Evolutionary conservation across 2,797 vertebrate genomes (phyloP).

Genomic region (Gymnodraco acuticeps): DNA sequence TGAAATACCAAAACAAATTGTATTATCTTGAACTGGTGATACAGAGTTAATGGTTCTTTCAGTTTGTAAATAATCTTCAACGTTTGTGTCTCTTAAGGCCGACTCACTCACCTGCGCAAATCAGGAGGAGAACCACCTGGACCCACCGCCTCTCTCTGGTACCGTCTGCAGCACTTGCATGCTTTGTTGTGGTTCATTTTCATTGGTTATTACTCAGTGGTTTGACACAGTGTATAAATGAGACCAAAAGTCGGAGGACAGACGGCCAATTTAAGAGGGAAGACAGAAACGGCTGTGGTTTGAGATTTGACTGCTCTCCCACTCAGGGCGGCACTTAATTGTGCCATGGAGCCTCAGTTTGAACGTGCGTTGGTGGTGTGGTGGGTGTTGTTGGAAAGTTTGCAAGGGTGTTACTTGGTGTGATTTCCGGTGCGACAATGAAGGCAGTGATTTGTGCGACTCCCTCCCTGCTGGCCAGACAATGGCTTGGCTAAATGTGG

Average conservation of each 20-base stretch:
- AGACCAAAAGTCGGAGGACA: conserved; percentile 30
- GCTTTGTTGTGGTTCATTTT: conserved; percentile 4
- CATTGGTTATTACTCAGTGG: conserved; percentile 1
- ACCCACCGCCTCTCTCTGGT: conserved; percentile 88
- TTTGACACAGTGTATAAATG: conserved; percentile 26
- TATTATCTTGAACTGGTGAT: background rate
- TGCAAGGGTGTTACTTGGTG: conserved; percentile 70
- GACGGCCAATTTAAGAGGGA: conserved; percentile 31
- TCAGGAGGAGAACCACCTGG: conserved; percentile 93
- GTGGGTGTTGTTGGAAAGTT: conserved; percentile 77
- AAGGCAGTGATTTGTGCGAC: conserved; percentile 77
- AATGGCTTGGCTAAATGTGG: conserved; percentile 80
- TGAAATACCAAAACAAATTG: background rate
- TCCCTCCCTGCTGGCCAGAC: conserved; percentile 70
- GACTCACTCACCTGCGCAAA: conserved; percentile 92
- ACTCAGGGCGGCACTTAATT: conserved; percentile 51
- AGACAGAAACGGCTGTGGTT: conserved; percentile 48
- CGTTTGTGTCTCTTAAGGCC: conserved; percentile 81
- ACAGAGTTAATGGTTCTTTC: background rate
- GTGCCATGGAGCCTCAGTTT: conserved; percentile 59
- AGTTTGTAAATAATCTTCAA: background rate
- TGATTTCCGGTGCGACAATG: conserved; percentile 77
- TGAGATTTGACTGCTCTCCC: conserved; percentile 43
- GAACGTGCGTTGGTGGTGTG: conserved; percentile 55
- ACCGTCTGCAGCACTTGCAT: conserved; percentile 27